Base-by-base conservation (phyloP, 2,888 invertebrate genomes). In the Phengaris arion region DNA sequence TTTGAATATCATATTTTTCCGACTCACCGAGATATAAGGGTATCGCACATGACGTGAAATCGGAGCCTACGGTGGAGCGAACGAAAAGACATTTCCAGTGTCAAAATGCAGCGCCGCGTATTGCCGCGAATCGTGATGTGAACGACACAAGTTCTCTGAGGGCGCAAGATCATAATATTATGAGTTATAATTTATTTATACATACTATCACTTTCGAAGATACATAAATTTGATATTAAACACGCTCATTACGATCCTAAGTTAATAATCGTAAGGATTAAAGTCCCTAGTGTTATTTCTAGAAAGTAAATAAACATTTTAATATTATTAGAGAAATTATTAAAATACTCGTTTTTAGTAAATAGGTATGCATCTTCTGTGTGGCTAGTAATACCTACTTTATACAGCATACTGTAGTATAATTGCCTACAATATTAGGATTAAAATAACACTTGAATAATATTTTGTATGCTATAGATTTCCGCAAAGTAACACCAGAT, bases 271-370 rank as follows among this genome's bases (percentile, higher is more conserved):
- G 35, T 35, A 7, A 35, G 45, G 35, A 35, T 45, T 64, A 64
- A 35, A 64, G 8, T 45, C 59, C 22, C 15, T 59, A 35, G 12
- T 22, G 0, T 22, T 8, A 22, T 59, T 57, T 9, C 59, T 64
- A 64, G 64, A 64, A 64, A 64, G 64, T 45, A 6, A 10, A 64
- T 64, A 45, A 64, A 64, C 64, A 64, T 64, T 64, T 22, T 35
- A 64, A 64, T 64, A 64, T 64, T 64, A 64, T 64, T 64, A 64
- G 64, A 64, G 64, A 64, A 64, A 64, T 35, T 64, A 64, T 64
- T 64, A 64, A 64, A 59, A 45, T 64, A 12, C 64, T 35, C 12
- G 64, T 64, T 35, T 64, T 12, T 48, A 48, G 48, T 6, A 48
- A 1, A 8, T 48, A 48, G 4, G 48, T 48, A 48, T 6, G 35